A percentile compares a stretch with the other conserved stretches of the same genome.
These are phyloP conservation scores for Pantala flavescens DNA, from an alignment of 1,140 invertebrate genomes.

Conservation along the genomic window DNA sequence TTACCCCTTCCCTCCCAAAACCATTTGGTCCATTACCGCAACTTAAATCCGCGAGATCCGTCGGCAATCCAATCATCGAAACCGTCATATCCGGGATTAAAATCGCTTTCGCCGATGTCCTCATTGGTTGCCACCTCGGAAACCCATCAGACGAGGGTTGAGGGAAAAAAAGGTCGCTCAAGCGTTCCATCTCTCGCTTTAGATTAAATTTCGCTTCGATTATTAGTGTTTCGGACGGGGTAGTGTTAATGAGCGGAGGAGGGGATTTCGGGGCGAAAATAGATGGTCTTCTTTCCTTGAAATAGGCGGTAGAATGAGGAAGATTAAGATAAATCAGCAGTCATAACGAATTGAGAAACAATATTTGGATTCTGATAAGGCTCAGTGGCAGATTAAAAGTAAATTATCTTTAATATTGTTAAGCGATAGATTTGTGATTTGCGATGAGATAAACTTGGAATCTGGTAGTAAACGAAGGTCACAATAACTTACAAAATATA, in stretches of 20 bases:
- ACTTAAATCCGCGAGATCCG: neutral
- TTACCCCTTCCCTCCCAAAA: neutral
- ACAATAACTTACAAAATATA: too few species aligned
- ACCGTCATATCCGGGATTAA: constrained; percentile 8
- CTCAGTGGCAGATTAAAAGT: too few species aligned
- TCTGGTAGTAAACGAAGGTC: too few species aligned
- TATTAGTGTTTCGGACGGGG: neutral
- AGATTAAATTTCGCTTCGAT: neutral
- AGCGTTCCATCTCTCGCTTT: neutral
- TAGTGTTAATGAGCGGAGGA: neutral
- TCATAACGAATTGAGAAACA: too few species aligned
- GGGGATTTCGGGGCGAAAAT: neutral
- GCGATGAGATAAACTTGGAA: too few species aligned
- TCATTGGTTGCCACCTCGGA: neutral
- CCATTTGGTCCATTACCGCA: neutral
- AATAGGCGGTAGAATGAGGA: too few species aligned
- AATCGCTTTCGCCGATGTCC: neutral
- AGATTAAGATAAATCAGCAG: too few species aligned
- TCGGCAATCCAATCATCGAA: neutral
- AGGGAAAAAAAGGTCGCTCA: neutral
- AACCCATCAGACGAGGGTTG: neutral
- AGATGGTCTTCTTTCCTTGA: too few species aligned
- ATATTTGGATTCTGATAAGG: too few species aligned
- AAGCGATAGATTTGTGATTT: too few species aligned
- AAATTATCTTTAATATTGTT: too few species aligned